These are phyloP conservation scores for Thalassoma bifasciatum DNA, from an alignment of 2,113 vertebrate species.

Conservation along the genomic window DNA sequence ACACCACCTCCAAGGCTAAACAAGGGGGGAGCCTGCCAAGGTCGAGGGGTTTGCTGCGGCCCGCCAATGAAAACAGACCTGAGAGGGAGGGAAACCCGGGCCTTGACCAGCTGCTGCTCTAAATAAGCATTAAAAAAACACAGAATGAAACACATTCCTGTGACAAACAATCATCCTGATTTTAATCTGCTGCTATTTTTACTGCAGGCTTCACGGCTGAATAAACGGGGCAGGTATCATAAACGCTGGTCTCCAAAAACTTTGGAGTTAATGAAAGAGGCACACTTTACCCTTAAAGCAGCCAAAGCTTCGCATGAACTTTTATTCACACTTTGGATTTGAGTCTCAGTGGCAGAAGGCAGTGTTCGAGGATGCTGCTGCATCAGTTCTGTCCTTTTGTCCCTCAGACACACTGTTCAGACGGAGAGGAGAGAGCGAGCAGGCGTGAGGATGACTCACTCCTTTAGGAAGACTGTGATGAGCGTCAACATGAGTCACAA, in stretches of 20 bases:
- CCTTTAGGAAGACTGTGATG: conserved; percentile 67
- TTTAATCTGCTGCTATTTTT: conserved; percentile 62
- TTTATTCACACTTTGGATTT: conserved; percentile 18
- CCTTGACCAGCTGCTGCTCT: conserved; percentile 75
- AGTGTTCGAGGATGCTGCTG: conserved; percentile 19
- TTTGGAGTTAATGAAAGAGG: conserved; percentile 33
- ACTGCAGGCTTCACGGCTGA: conserved; percentile 40
- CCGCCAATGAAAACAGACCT: conserved; percentile 78
- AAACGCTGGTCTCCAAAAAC: conserved; percentile 28
- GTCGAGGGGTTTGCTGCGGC: conserved; percentile 52
- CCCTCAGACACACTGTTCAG: conserved; percentile 58
- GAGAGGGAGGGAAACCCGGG: conserved; percentile 77
- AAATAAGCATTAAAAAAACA: conserved; percentile 72
- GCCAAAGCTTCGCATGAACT: neutral
- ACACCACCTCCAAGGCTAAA: conserved; percentile 72
- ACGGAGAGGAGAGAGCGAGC: conserved; percentile 47
- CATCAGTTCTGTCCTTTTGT: conserved; percentile 49
- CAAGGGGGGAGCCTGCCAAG: conserved; percentile 69
- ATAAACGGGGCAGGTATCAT: conserved; percentile 49
- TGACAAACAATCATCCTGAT: conserved; percentile 62
- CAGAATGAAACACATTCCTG: conserved; percentile 64
- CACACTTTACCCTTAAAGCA: conserved; percentile 22
- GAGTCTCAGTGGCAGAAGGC: conserved; percentile 7
- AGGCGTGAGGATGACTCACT: conserved; percentile 72
- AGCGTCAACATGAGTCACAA: conserved; percentile 72